These are phyloP conservation scores for Drosophila ambigua DNA, from an alignment of 1,140 invertebrate species.

Conservation along the genomic window DNA sequence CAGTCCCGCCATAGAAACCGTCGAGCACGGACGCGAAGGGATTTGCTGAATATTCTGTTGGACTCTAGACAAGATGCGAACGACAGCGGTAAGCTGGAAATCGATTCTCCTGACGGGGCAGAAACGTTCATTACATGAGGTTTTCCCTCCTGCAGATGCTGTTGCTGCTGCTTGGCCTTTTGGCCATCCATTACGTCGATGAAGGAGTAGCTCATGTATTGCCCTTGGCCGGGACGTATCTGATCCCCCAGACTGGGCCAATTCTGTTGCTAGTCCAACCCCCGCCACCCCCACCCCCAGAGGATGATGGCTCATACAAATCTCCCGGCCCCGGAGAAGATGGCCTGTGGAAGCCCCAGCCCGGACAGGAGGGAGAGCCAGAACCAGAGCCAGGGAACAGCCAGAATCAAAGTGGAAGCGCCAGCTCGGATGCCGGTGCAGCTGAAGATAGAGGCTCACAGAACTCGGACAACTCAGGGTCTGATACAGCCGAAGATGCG, in stretches of 20 bases:
- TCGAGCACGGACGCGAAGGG: slow-evolving; percentile 44
- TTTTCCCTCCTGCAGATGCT: slow-evolving; percentile 25
- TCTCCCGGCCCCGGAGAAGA: slow-evolving; percentile 42
- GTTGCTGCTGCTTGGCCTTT: slow-evolving; percentile 36
- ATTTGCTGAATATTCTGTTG: neutral
- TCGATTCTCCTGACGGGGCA: neutral
- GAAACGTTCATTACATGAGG: neutral
- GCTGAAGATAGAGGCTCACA: neutral
- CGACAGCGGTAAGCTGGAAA: slow-evolving; percentile 44
- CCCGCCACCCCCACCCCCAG: slow-evolving; percentile 33
- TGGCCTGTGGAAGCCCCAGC: slow-evolving; percentile 59
- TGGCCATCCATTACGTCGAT: slow-evolving; percentile 30
- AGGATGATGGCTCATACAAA: slow-evolving; percentile 74
- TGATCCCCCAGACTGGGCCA: slow-evolving; percentile 36
- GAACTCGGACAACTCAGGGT: slow-evolving; percentile 18
- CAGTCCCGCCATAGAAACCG: slow-evolving; percentile 43
- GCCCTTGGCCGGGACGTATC: slow-evolving; percentile 53
- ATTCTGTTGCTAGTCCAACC: slow-evolving; percentile 51
- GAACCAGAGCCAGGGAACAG: slow-evolving; percentile 23
- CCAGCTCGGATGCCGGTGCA: neutral
- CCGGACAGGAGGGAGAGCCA: slow-evolving; percentile 59
- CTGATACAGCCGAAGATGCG: slow-evolving; percentile 7
- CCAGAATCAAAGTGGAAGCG: slow-evolving; percentile 31
- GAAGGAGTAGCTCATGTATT: slow-evolving; percentile 33
- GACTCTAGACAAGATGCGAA: slow-evolving; percentile 43